Conservation (phyloP, 2,113 vertebrate species). For the Oryzias celebensis region DNA sequence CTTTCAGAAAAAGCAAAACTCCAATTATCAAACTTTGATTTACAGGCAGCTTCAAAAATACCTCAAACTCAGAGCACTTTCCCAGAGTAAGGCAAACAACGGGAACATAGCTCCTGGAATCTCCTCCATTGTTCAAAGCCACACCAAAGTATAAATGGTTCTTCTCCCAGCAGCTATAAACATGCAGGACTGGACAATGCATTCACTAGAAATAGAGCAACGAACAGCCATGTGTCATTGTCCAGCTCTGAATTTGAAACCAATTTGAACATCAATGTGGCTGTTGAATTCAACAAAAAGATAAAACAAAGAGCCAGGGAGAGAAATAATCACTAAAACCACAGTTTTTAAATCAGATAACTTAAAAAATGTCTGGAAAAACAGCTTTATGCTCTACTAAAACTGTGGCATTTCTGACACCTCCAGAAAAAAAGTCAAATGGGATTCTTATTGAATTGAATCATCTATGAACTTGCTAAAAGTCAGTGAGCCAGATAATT, state of each 20-base stretch:
- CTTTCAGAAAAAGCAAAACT: slow-evolving; percentile 42
- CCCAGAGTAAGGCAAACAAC: slow-evolving; percentile 67
- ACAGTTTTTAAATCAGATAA: slow-evolving; percentile 38
- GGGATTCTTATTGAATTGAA: background rate
- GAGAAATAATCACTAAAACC: slow-evolving; percentile 24
- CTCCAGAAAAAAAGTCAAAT: slow-evolving; percentile 14
- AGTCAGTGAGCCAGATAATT: slow-evolving; percentile 17
- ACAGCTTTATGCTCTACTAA: slow-evolving; percentile 22
- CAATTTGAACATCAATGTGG: slow-evolving; percentile 32
- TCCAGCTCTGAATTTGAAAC: slow-evolving; percentile 54
- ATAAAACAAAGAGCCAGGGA: slow-evolving; percentile 26
- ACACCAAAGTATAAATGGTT: slow-evolving; percentile 66
- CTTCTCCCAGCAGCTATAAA: slow-evolving; percentile 68
- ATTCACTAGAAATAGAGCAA: slow-evolving; percentile 58
- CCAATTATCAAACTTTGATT: slow-evolving; percentile 47
- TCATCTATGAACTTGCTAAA: slow-evolving; percentile 21
- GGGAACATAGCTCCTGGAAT: slow-evolving; percentile 68
- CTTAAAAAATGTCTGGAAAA: slow-evolving; percentile 22
- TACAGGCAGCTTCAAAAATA: slow-evolving; percentile 62
- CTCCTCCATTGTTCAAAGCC: slow-evolving; percentile 70
- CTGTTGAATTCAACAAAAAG: slow-evolving; percentile 41
- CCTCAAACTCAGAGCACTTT: slow-evolving; percentile 47
- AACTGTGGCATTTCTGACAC: slow-evolving; percentile 36
- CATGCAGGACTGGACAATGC: slow-evolving; percentile 63
- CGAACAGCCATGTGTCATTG: slow-evolving; percentile 55